A percentile compares a stretch with the other conserved stretches of the same genome.
Conservation (phyloP, 1,140 invertebrate species). For the Microvelia longipes region DNA sequence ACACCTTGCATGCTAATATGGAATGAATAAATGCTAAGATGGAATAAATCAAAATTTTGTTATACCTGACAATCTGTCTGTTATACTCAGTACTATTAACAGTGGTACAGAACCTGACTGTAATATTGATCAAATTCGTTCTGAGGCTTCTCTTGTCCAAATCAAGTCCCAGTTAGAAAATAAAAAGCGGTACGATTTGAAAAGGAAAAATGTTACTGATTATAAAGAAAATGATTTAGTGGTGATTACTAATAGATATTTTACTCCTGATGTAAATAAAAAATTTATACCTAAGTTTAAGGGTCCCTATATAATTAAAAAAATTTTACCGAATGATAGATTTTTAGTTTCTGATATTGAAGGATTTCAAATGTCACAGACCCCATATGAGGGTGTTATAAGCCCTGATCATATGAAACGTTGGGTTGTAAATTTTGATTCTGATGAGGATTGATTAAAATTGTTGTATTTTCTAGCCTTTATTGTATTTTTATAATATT, state of each 20-base stretch:
- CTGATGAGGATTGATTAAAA: no score
- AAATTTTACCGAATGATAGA: constrained; percentile 10
- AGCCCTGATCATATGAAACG: constrained; percentile 3
- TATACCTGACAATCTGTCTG: neutral
- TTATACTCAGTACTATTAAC: neutral
- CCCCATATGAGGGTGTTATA: constrained; percentile 4
- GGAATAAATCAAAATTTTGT: constrained; percentile 6
- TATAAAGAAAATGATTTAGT: constrained; percentile 12
- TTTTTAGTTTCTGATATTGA: constrained; percentile 8
- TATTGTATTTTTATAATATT: neutral
- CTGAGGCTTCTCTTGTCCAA: neutral
- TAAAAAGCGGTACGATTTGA: constrained; percentile 3
- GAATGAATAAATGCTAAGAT: no score
- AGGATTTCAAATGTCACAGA: neutral
- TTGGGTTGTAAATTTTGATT: neutral
- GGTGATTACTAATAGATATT: constrained; percentile 7
- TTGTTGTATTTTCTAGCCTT: neutral
- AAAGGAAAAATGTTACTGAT: neutral
- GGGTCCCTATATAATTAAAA: constrained; percentile 8
- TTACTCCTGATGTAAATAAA: neutral
- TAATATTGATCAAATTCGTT: neutral
- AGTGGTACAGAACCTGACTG: neutral
- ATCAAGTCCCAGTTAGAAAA: neutral
- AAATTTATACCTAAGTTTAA: constrained; percentile 10
- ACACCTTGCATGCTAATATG: constrained; percentile 15